Base-by-base conservation (phyloP, 2,888 invertebrate genomes). In the Agrochola lota region DNA sequence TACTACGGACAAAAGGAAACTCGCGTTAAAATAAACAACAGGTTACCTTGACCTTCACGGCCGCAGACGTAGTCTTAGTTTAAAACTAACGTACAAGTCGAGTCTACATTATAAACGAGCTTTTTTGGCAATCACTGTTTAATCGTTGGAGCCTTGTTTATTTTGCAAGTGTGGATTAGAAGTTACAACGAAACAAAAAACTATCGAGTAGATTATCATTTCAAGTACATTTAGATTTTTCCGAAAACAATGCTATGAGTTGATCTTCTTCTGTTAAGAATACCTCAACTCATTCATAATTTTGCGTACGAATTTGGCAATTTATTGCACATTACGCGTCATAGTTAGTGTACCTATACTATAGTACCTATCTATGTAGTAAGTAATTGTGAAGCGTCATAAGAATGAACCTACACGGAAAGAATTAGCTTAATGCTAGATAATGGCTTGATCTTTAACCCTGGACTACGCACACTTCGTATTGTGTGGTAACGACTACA, bases 41-140 rank as follows among this genome's bases (percentile, higher is more conserved):
- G 43, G 64, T 71, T 71, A 76, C 88, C 87, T 87, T 87, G 87
- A 87, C 86, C 88, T 83, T 82, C 81, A 80, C 59, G 64, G 49
- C 67, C 64, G 63, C 43, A 57, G 62, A 57, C 70, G 20, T 70
- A 69, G 57, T 46, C 74, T 69, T 49, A 71, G 73, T 74, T 81
- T 77, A 35, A 35, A 71, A 67, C 52, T 76, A 59, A 74, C 43
- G n/a, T 76, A 17, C 71, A 74, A 77, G n/a, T 59, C 49, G 40
- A 59, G n/a, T 70, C 74, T 78, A 63, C 59, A 46, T 67, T 74
- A 17, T 79, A 63, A 84, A 79, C 60, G 46, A 60, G 6, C 40
- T 40, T 67, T 80, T 71, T 70, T 64, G 57, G 30, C 66, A 66
- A 20, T 67, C 8, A 26, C 15, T 59, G 5, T 57, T 71, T 55